Evolutionary conservation across 2,888 invertebrate species (phyloP), one percentile per base, ranked within the genome.

Genomic region (Drosophila glabriapex): DNA sequence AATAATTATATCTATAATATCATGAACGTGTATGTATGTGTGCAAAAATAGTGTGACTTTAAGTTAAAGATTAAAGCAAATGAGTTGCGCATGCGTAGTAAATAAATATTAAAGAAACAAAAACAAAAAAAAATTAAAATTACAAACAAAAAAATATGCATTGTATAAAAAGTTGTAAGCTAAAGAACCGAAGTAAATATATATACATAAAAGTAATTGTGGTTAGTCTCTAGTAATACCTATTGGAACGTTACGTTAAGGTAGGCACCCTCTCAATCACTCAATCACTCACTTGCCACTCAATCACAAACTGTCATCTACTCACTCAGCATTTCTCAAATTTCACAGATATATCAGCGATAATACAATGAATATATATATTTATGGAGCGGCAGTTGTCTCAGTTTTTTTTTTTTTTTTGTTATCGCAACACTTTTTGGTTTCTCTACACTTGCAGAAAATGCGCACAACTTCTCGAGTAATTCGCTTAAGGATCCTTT

Each of bases 401-500:
- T 25, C 33, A 64, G n/a, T 52, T 25, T 37, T 46, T 28, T 39
- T 39, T 37, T 29, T 63, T 25, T 37, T 50, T 28, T 52, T 43
- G 46, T 29, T 65, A 43, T 50, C 31, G 46, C 49, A 55, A 39
- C 49, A 55, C 19, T n/a, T 46, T 33, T 73, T 35, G 49, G 49
- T 52, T 49, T 65, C 65, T 35, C n/a, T 49, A 49, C 37, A 59
- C 29, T 71, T 73, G 55, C 64, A 66, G 61, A 46, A 35, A 89
- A 89, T 76, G 87, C 85, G 85, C 85, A 85, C 85, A 85, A 85
- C 37, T 81, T 84, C 73, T 65, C 28, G 55, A 77, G 65, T 33
- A 70, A 76, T 62, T 76, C 41, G 41, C 39, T 43, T 49, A 49
- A 41, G 35, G 7, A 64, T 54, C 43, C 71, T 82, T 76, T 68